These are phyloP conservation scores for Mesoligia furuncula DNA, from an alignment of 2,888 invertebrate species.

Conservation along the genomic window DNA sequence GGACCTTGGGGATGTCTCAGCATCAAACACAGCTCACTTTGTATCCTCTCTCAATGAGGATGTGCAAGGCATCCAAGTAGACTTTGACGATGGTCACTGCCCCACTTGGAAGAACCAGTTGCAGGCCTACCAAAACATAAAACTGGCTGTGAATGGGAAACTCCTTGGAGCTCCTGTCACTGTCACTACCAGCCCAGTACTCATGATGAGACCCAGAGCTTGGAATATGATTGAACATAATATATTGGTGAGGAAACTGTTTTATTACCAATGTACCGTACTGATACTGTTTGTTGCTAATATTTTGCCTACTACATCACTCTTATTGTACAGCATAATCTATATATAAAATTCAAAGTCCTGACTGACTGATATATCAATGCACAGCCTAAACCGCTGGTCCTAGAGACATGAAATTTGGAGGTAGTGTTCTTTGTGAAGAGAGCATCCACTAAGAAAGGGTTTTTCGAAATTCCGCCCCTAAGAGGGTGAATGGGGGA, in stretches of 20 bases:
- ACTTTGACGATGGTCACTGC: slow-evolving; percentile 94
- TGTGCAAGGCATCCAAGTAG: slow-evolving; percentile 91
- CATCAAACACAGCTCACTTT: slow-evolving; percentile 91
- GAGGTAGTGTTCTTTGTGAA: no score
- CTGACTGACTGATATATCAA: no score
- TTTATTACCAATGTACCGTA: background rate
- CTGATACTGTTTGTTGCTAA: background rate
- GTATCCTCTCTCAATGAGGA: slow-evolving; percentile 88
- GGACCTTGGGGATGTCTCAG: slow-evolving; percentile 92
- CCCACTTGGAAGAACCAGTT: slow-evolving; percentile 93
- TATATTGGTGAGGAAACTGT: slow-evolving; percentile 84
- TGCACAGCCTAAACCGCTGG: no score
- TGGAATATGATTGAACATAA: slow-evolving; percentile 94
- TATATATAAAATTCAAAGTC: no score
- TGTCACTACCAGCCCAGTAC: slow-evolving; percentile 89
- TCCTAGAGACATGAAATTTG: no score
- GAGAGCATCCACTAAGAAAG: no score
- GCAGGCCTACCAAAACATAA: slow-evolving; percentile 91
- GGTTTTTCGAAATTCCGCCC: no score
- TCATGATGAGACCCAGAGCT: slow-evolving; percentile 93
- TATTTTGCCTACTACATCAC: background rate
- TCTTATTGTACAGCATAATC: background rate
- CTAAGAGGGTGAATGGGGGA: no score
- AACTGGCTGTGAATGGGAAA: slow-evolving; percentile 88
- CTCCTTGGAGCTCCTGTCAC: slow-evolving; percentile 87